A percentile compares a stretch with the other conserved stretches of the same genome.
phyloP scores from a whole-genome alignment of 2,888 invertebrate genomes.

The Ennomos quercinarius region DNA sequence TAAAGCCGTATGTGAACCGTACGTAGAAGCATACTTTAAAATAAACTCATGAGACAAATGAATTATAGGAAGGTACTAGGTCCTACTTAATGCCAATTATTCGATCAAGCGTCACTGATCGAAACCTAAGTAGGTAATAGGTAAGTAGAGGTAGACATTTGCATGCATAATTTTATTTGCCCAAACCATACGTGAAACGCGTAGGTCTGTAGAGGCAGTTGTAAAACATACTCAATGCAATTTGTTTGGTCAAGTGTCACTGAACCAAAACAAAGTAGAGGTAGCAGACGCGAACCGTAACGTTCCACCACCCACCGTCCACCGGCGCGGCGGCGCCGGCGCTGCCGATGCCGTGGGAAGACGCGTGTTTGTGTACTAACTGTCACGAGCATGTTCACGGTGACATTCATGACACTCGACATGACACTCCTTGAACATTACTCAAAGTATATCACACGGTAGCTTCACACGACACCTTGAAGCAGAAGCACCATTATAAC shows the following conservation, averaged over 20 bases:
- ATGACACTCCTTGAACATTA: conserved; percentile 35
- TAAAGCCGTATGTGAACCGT: too few species aligned
- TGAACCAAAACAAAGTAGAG: conserved; percentile 39
- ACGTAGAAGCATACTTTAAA: too few species aligned
- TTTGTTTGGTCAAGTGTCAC: conserved; percentile 40
- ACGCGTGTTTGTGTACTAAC: conserved; percentile 46
- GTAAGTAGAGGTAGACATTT: too few species aligned
- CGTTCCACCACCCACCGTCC: conserved; percentile 46
- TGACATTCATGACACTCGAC: conserved; percentile 39
- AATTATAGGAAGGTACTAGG: too few species aligned
- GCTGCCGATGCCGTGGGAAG: conserved; percentile 52
- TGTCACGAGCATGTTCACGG: conserved; percentile 38
- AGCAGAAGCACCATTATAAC: conserved; percentile 13
- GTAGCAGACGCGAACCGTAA: conserved; percentile 33
- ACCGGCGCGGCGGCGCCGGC: conserved; percentile 37
- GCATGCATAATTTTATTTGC: conserved; percentile 7
- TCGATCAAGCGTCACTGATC: too few species aligned
- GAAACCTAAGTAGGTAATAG: too few species aligned
- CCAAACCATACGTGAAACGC: conserved; percentile 13
- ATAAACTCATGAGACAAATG: too few species aligned
- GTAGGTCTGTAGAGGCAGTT: conserved; percentile 14
- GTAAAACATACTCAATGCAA: conserved; percentile 20
- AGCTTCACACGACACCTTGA: conserved; percentile 32
- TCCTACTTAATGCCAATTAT: too few species aligned
- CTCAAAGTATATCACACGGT: conserved; percentile 34